Percentiles rank a stretch among this genome's conserved stretches.
Conservation (phyloP, 2,113 vertebrate genomes). For the Paramisgurnus dabryanus region DNA sequence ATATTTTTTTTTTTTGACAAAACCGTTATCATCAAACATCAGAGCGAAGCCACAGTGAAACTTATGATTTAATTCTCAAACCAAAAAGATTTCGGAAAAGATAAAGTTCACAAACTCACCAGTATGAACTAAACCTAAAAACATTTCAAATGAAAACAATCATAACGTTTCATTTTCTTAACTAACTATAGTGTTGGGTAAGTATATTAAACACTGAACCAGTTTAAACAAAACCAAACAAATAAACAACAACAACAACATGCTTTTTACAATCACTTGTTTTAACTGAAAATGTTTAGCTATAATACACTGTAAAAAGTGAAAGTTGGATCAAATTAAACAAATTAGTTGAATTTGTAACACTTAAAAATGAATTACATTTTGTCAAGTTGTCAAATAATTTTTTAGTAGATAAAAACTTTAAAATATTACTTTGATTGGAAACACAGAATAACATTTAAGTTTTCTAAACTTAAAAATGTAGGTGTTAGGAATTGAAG, state of each 20-base stretch:
- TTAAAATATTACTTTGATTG: too few species aligned
- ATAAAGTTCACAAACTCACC: conserved; percentile 61
- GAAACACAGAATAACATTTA: too few species aligned
- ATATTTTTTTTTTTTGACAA: not conserved
- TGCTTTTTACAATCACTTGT: not conserved
- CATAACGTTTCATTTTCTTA: not conserved
- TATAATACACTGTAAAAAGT: too few species aligned
- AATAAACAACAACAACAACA: not conserved
- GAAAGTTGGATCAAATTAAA: too few species aligned
- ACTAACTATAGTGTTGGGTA: not conserved
- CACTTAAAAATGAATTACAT: too few species aligned
- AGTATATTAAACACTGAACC: not conserved
- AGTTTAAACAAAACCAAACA: conserved; percentile 1
- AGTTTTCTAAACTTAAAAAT: too few species aligned
- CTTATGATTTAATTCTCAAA: conserved; percentile 72
- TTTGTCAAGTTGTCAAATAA: too few species aligned
- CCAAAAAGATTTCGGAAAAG: conserved; percentile 73
- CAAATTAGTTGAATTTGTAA: too few species aligned
- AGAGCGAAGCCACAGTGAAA: conserved; percentile 46
- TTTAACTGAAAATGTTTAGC: too few species aligned
- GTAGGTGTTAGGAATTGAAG: too few species aligned
- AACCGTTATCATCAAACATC: not conserved
- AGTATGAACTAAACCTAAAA: conserved; percentile 61
- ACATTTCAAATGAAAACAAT: conserved; percentile 30
- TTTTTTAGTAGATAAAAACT: too few species aligned